Conservation (phyloP, 2,888 invertebrate species). For the Dugesia japonica region DNA sequence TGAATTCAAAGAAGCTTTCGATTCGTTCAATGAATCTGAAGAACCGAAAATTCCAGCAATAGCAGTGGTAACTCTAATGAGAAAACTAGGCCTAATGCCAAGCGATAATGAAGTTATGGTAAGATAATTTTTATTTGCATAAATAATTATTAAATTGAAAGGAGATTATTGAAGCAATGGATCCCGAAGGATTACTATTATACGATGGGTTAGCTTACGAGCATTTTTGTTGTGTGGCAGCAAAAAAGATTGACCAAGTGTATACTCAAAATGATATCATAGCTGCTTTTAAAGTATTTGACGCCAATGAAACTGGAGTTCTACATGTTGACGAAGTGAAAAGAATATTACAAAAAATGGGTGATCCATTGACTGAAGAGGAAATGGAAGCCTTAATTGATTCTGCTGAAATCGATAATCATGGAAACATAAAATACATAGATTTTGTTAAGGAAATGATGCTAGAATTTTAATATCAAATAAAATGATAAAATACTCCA, state of each 20-base stretch:
- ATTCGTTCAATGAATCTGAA: not conserved
- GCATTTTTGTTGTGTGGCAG: slow-evolving; percentile 17
- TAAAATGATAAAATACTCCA: not conserved
- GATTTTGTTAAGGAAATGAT: slow-evolving; percentile 33
- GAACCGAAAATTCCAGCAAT: not conserved
- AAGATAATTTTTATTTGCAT: not conserved
- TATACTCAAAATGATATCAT: slow-evolving; percentile 21
- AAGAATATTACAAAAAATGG: slow-evolving; percentile 24
- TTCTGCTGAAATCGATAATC: slow-evolving; percentile 21
- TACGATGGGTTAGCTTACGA: slow-evolving; percentile 30
- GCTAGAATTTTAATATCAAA: not conserved
- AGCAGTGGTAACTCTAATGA: not conserved
- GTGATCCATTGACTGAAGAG: slow-evolving; percentile 30
- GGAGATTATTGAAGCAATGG: slow-evolving; percentile 31
- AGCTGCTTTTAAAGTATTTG: slow-evolving; percentile 30
- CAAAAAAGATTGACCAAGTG: slow-evolving; percentile 26
- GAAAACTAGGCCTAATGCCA: slow-evolving; percentile 24
- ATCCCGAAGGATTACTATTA: slow-evolving; percentile 24
- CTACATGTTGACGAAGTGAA: slow-evolving; percentile 23
- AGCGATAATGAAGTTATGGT: slow-evolving; percentile 10
- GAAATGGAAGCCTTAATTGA: slow-evolving; percentile 28
- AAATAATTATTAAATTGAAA: not conserved
- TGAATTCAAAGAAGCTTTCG: slow-evolving; percentile 29
- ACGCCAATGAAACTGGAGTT: slow-evolving; percentile 24
- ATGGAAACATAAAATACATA: slow-evolving; percentile 27